These are phyloP conservation scores for Neuroterus valhalla DNA, from an alignment of 1,140 invertebrate genomes.

Conservation along the genomic window DNA sequence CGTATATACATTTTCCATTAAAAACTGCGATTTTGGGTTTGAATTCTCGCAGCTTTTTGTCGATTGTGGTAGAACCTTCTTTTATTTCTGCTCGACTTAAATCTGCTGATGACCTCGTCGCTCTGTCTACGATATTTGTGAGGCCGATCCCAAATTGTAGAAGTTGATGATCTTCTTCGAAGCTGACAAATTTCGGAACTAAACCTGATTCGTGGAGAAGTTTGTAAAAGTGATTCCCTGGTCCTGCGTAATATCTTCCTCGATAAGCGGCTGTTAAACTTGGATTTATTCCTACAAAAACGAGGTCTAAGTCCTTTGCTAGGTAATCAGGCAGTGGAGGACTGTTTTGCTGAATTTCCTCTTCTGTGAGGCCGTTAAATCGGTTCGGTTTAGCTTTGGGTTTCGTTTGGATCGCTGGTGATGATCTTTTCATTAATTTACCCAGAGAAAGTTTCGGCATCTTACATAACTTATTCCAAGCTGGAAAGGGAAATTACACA, in stretches of 20 bases:
- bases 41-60: conserved; percentile 64
- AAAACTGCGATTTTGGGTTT: conserved; percentile 71
- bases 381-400: conserved; percentile 58
- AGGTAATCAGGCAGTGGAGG: conserved; percentile 65
- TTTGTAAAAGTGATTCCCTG: conserved; percentile 74
- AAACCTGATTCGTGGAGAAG: conserved; percentile 65
- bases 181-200: conserved; percentile 57
- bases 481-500: background rate
- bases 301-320: conserved; percentile 63
- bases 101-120: conserved; percentile 70
- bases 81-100: conserved; percentile 67
- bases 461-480: background rate
- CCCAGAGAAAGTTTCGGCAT: conserved; percentile 59
- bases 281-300: conserved; percentile 72
- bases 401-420: conserved; percentile 25
- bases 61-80: conserved; percentile 60
- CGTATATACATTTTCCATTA: conserved; percentile 73
- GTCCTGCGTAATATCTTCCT: conserved; percentile 71
- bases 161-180: conserved; percentile 67
- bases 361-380: conserved; percentile 68
- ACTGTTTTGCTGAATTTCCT: conserved; percentile 62
- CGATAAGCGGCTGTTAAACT: conserved; percentile 69
- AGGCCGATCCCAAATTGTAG: conserved; percentile 65
- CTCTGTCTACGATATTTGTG: conserved; percentile 69
- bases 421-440: conserved; percentile 58